phyloP scores from a whole-genome alignment of 2,888 invertebrate species.

The Scaptomyza caliginosa region DNA sequence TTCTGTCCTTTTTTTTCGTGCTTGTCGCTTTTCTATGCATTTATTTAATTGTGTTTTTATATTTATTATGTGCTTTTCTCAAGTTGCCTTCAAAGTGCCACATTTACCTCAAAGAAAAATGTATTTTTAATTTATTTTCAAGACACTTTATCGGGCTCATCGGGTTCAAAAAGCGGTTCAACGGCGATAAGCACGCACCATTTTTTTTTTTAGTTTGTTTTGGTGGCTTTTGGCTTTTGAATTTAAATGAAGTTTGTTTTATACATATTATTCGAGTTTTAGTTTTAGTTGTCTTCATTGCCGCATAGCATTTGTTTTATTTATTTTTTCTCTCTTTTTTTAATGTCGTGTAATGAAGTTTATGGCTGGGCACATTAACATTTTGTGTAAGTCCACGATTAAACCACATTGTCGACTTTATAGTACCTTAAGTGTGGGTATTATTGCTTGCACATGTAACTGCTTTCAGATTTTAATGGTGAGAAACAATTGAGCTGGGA shows the following conservation, averaged over 20 bases:
- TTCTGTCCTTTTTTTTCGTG: not conserved
- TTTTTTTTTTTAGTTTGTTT: slow-evolving; percentile 27
- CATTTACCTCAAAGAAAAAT: slow-evolving; percentile 79
- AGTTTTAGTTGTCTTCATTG: slow-evolving; percentile 59
- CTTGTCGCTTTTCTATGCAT: slow-evolving; percentile 64
- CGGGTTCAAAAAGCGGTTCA: slow-evolving; percentile 41
- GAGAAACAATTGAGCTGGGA: not conserved
- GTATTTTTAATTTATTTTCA: slow-evolving; percentile 81
- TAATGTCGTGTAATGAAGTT: slow-evolving; percentile 74
- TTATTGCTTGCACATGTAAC: not conserved
- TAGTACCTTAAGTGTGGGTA: not conserved
- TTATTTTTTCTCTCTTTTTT: slow-evolving; percentile 27
- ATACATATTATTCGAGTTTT: slow-evolving; percentile 39
- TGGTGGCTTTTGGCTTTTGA: slow-evolving; percentile 63
- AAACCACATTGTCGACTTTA: slow-evolving; percentile 34
- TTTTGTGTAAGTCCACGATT: slow-evolving; percentile 35
- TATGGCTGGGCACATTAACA: slow-evolving; percentile 56
- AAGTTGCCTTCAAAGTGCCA: slow-evolving; percentile 71
- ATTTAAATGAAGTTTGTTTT: slow-evolving; percentile 68
- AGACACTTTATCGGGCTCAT: slow-evolving; percentile 73
- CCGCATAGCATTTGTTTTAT: not conserved
- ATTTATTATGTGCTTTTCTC: slow-evolving; percentile 76
- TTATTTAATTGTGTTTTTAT: slow-evolving; percentile 77
- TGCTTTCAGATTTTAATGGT: not conserved
- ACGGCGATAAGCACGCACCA: slow-evolving; percentile 76